Conservation (phyloP, 2,797 vertebrate genomes). For the Synanceia verrucosa region DNA sequence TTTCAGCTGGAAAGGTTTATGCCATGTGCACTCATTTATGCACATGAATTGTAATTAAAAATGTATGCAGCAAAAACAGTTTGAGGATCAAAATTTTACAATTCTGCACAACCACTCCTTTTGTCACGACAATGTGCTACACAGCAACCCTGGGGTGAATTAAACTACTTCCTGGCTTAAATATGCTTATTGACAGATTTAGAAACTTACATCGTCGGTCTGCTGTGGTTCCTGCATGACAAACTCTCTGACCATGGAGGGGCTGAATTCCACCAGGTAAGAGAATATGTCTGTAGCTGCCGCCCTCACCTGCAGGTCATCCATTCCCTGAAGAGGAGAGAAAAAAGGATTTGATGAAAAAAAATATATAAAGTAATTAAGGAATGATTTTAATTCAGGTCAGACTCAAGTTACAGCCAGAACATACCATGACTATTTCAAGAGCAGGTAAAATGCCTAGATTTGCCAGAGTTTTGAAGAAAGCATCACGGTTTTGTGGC, state of each 20-base stretch:
- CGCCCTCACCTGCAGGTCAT: slow-evolving; percentile 96
- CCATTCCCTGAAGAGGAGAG: slow-evolving; percentile 88
- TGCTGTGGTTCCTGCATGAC: slow-evolving; percentile 99
- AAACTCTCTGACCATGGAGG: slow-evolving; percentile 99
- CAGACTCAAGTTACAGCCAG: neutral
- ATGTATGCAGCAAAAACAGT: neutral
- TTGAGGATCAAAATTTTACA: neutral
- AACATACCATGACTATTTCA: slow-evolving; percentile 94
- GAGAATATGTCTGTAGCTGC: slow-evolving; percentile 99
- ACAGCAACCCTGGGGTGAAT: no score
- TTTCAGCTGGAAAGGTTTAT: neutral
- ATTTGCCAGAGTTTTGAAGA: slow-evolving; percentile 97
- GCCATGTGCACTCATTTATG: neutral
- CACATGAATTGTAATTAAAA: neutral
- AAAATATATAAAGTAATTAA: no score
- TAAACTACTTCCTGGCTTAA: neutral
- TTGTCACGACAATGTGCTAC: neutral
- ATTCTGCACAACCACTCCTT: neutral
- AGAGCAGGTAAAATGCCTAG: slow-evolving; percentile 96
- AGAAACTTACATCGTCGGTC: slow-evolving; percentile 89
- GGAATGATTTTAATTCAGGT: neutral
- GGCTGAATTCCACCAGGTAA: slow-evolving; percentile 99
- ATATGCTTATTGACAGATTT: neutral
- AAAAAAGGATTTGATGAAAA: neutral
- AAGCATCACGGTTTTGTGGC: slow-evolving; percentile 95